These are phyloP conservation scores for Drosophila eohydei DNA, from an alignment of 2,888 invertebrate species.

Conservation along the genomic window DNA sequence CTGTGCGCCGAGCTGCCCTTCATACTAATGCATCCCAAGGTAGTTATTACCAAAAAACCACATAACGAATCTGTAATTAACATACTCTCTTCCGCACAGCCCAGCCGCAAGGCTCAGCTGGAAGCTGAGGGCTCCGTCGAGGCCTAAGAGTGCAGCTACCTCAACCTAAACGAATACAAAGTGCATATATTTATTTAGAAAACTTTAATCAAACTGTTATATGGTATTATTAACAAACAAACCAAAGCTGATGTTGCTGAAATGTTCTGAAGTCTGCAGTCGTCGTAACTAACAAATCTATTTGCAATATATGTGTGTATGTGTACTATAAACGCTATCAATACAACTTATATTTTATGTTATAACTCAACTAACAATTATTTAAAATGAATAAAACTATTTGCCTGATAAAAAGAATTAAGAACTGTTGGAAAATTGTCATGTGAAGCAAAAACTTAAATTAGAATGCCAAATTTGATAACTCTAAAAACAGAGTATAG, in stretches of 20 bases:
- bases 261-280: constrained; percentile 77
- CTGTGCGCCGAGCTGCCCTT: constrained; percentile 96
- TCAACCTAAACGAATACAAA: constrained; percentile 59
- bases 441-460: no score
- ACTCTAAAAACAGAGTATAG: no score
- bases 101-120: constrained; percentile 79
- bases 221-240: constrained; percentile 22
- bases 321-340: constrained; percentile 67
- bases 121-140: constrained; percentile 71
- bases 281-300: constrained; percentile 63
- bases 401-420: constrained; percentile 2
- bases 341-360: constrained; percentile 28
- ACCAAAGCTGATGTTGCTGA: constrained; percentile 76
- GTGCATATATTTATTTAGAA: constrained; percentile 58
- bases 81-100: constrained; percentile 49
- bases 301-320: constrained; percentile 73
- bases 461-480: no score
- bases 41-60: constrained; percentile 70
- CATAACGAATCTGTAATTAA: background rate
- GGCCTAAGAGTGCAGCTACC: constrained; percentile 64
- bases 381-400: constrained; percentile 16
- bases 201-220: constrained; percentile 48
- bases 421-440: background rate
- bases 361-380: constrained; percentile 13
- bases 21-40: constrained; percentile 96